phyloP scores from a whole-genome alignment of 2,797 vertebrate species.

The Chanos chanos region DNA sequence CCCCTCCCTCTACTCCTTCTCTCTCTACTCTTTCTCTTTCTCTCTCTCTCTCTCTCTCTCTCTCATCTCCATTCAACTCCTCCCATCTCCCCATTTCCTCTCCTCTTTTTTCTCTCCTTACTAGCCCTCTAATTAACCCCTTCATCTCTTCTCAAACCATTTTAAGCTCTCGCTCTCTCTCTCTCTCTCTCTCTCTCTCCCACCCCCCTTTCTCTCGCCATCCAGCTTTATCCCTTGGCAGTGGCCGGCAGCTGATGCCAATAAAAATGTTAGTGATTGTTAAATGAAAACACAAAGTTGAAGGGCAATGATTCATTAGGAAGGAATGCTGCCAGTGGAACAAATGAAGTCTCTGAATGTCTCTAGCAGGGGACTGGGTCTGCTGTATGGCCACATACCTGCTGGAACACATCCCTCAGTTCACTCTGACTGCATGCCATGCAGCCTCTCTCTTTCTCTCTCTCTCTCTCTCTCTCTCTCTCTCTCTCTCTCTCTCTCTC shows the following conservation, averaged over 20 bases:
- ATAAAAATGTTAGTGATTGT: constrained; percentile 65
- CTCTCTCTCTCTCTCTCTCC: neutral
- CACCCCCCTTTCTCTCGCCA: constrained; percentile 37
- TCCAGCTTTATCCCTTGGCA: constrained; percentile 49
- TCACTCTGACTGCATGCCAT: neutral
- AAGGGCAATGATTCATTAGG: constrained; percentile 72
- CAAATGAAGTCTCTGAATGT: constrained; percentile 47
- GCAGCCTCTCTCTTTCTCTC: neutral
- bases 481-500: neutral
- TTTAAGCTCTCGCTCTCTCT: neutral
- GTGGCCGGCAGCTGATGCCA: constrained; percentile 63
- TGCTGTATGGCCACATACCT: constrained; percentile 40
- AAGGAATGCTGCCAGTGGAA: constrained; percentile 54
- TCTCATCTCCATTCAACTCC: neutral
- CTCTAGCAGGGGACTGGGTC: constrained; percentile 34
- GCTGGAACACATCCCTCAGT: constrained; percentile 27
- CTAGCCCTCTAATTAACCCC: neutral
- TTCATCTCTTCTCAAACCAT: no score
- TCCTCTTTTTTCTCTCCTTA: neutral
- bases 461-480: neutral
- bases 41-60: neutral
- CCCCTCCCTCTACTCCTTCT: neutral
- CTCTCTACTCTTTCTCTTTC: neutral
- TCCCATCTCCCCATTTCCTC: neutral
- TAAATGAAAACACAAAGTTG: constrained; percentile 68